A percentile compares a stretch with the other conserved stretches of the same genome.
phyloP scores from a whole-genome alignment of 2,888 invertebrate species.

The Polyommatus iphigenia region DNA sequence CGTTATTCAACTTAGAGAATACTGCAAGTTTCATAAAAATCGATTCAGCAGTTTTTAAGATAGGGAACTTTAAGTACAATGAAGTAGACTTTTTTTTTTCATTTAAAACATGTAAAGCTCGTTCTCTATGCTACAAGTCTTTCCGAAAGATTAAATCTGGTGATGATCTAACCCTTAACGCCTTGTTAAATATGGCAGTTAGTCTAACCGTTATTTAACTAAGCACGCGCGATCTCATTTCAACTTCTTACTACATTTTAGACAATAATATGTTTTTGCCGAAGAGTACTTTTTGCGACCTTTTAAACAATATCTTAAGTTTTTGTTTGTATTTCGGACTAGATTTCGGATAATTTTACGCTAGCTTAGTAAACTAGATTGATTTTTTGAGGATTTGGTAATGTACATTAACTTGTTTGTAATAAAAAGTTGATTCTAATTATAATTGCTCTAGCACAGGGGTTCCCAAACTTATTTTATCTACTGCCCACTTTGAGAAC shows the following conservation, averaged over 20 bases:
- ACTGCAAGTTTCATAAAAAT: no score
- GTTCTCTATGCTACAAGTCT: no score
- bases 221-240: slow-evolving; percentile 2
- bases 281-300: neutral
- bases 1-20: no score
- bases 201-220: neutral
- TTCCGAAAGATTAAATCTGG: no score
- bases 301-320: neutral
- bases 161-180: neutral
- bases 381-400: neutral
- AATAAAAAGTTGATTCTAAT: no score
- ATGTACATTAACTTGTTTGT: neutral
- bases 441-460: no score
- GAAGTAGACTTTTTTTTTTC: no score
- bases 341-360: neutral
- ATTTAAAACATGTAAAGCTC: no score
- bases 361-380: neutral
- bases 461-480: no score
- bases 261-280: neutral
- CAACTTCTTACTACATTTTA: neutral
- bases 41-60: no score
- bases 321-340: neutral
- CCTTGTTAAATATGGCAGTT: neutral
- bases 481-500: no score
- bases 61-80: no score